Base-by-base conservation (phyloP, 2,113 vertebrate genomes). In the Lagopus leucura region DNA sequence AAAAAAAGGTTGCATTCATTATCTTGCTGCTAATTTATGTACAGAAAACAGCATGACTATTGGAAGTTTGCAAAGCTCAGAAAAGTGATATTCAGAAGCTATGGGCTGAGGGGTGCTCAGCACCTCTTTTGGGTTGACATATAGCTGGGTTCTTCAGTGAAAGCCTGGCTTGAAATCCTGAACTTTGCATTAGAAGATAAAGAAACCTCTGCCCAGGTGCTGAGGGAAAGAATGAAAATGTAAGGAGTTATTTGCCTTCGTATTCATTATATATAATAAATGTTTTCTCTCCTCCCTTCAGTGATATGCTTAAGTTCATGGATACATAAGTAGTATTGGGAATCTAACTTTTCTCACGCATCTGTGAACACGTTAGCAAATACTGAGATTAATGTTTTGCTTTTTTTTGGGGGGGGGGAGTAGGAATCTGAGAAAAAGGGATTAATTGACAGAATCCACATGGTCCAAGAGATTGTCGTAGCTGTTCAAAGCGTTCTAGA, bases 381-480 rank as follows among this genome's bases (percentile, higher is more conserved):
- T 75, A 47, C 17, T 8, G 27, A 88, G n/a, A 42, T 55, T 34
- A 40, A 84, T 14, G 5, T 18, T 78, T n/a, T 66, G 4, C 13
- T 82, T 77, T 92, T 36, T 94, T 19, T 24, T 66, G 40, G 7
- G 48, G 48, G 48, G 24, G 48, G 74, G 38, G 38, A 38, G 76
- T 67, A 99, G 99, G 99, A 99, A 94, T 96, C 97, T 4, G 99
- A 98, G 77, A 99, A 98, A 97, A 99, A 98, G 91, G 99, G 99
- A 32, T 95, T 99, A 90, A 99, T 99, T 96, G 98, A 99, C 48
- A 99, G 99, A 97, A 98, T 99, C 95, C 98, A 99, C 88, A 99
- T 99, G 99, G 98, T 99, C 61, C 99, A 99, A 73, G 99, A 99
- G 83, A 98, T 99, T 85, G 98, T 99, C 36, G 97, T 99, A 91